Base-by-base conservation (phyloP, 1,140 invertebrate species). In the Drosophila gunungcola region DNA sequence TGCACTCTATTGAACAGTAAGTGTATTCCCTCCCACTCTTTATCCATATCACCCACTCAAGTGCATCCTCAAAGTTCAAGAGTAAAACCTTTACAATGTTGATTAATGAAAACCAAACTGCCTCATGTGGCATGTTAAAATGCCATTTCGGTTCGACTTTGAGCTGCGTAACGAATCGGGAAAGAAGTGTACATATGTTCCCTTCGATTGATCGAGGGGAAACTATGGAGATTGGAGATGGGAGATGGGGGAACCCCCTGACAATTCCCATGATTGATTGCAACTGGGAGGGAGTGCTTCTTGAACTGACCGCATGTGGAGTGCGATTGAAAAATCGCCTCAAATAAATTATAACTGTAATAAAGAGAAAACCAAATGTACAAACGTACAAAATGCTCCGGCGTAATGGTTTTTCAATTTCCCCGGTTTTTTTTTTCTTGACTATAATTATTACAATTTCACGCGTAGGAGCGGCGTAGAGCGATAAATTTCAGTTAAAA, bases 261-360 rank as follows among this genome's bases (percentile, higher is more conserved):
- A 75, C 72, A 72, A 57, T 70, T 38, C 39, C 62, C 67, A 89
- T 89, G 83, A 88, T 88, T 88, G 83, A 88, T 88, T 54, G 67
- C 61, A 49, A 62, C 73, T 64, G 46, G 46, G 70, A 52, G 61
- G 63, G 41, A 54, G 76, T 63, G 57, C 64, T 69, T 79, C 77
- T 54, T 63, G 16, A 63, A 51, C 57, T 73, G 55, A 74, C 68
- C 84, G 76, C 82, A 82, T 82, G 83, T 73, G 63, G 84, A 61
- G 74, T 62, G 51, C 58, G 72, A 77, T 89, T 88, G 83, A 88
- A 89, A 88, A 83, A 88, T 88, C 68, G 83, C 72, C 80, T 89
- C 84, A 89, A 57, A 88, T 88, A 88, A 88, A 88, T 88, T 88
- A 88, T 88, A 88, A 89, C 83, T 89, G 83, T 88, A 89, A 88